phyloP scores from a whole-genome alignment of 2,888 invertebrate genomes.

The Ceraclea dissimilis region DNA sequence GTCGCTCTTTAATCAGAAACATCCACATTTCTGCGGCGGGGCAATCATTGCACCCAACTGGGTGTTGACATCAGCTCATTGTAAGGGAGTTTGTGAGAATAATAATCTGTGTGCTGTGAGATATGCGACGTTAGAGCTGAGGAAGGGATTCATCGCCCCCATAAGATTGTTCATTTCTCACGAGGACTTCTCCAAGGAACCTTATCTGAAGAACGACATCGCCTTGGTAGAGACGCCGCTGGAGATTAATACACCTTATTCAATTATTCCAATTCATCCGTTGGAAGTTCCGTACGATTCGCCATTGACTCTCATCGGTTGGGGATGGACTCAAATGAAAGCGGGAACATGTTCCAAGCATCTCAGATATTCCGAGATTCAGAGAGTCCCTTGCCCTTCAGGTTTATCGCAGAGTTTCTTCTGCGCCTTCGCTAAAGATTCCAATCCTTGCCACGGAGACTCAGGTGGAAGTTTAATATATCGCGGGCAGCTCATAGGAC shows the following conservation, averaged over 20 bases:
- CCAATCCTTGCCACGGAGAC: conserved; percentile 11
- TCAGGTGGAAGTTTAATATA: conserved; percentile 5
- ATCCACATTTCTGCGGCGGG: conserved; percentile 9
- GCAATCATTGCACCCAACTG: conserved; percentile 9
- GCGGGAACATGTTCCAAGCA: background rate
- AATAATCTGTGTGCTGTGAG: conserved; percentile 3
- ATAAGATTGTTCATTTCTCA: conserved; percentile 2
- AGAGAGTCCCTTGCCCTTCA: background rate
- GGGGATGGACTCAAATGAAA: conserved; percentile 4
- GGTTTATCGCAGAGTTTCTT: background rate
- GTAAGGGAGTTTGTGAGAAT: background rate
- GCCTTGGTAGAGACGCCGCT: conserved; percentile 1
- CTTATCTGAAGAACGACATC: background rate
- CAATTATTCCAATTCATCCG: background rate
- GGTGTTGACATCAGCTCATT: conserved; percentile 4
- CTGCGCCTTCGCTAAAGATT: background rate
- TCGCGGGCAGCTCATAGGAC: background rate
- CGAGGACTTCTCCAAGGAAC: background rate
- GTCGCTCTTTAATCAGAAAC: conserved; percentile 4
- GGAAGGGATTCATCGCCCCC: background rate
- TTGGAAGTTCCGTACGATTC: background rate
- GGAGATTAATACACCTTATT: background rate
- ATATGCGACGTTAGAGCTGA: background rate
- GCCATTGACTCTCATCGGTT: background rate
- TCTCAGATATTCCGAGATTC: background rate